phyloP scores from a whole-genome alignment of 2,888 invertebrate species.

The Hartigia nigra region DNA sequence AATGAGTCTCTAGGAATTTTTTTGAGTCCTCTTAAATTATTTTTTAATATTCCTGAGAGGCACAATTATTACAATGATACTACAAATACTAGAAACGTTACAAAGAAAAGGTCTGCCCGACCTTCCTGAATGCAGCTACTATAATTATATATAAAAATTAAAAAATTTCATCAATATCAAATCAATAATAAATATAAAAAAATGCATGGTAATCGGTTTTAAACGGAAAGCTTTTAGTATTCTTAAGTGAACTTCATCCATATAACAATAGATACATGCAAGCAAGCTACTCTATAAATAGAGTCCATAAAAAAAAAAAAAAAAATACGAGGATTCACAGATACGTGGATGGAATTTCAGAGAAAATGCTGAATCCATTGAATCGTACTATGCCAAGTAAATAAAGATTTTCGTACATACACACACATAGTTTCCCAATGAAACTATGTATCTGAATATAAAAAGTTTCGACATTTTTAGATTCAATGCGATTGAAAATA shows the following conservation, averaged over 20 bases:
- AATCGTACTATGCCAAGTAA: background rate
- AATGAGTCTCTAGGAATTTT: background rate
- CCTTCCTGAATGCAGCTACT: background rate
- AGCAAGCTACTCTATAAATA: background rate
- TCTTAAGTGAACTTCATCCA: background rate
- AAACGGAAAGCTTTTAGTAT: background rate
- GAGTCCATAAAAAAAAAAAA: background rate
- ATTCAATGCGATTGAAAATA: background rate
- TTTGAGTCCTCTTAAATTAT: too few species aligned
- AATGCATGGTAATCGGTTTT: background rate
- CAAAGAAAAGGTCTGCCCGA: background rate
- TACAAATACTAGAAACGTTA: background rate
- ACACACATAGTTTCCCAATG: background rate
- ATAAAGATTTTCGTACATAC: background rate
- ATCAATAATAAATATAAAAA: background rate
- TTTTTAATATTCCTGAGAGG: too few species aligned
- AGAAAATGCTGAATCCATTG: background rate
- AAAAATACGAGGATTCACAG: background rate
- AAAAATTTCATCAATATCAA: background rate
- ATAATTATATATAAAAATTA: background rate
- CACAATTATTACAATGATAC: background rate
- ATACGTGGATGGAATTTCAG: background rate
- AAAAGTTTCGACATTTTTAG: background rate
- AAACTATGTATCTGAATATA: background rate
- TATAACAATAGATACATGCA: background rate